Base-by-base conservation (phyloP, 2,113 vertebrate genomes). In the Labeo rohita region DNA sequence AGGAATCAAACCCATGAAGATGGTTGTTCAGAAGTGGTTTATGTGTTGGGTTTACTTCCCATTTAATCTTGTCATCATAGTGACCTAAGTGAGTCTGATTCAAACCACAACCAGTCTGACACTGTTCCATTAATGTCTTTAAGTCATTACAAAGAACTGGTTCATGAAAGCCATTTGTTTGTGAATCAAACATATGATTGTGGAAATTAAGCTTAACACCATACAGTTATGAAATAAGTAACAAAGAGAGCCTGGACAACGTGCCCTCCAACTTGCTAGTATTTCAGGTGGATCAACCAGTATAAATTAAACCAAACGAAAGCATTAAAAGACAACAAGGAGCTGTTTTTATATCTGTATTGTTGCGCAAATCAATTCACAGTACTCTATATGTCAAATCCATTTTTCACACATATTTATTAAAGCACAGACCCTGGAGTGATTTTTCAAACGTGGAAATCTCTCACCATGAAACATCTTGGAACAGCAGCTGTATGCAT, bases 301-400 rank as follows among this genome's bases (percentile, higher is more conserved):
- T 49, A 49, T n/a, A 47, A 23, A 74, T 74, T 43, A 74, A 74
- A 74, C 72, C 21, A 74, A 74, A 49, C n/a, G 21, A 74, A 74
- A 75, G 23, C 45, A 75, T 49, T 15, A 75, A 75, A 74, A 49
- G 4, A 47, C 72, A 72, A 47, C 2, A 50, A 75, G 43, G 12
- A 75, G 45, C 21, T 75, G 72, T 75, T 49, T 75, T 49, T 75
- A 75, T 75, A 23, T 75, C 43, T 49, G 43, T 15, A 75, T 49
- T 74, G 45, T 49, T 50, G 21, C 49, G 72, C 45, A 75, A 75
- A 75, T 50, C 18, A 45, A 74, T 74, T 21, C 39, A 39, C 16
- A 72, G 39, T 45, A 72, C 8, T 72, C 18, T 10, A 45, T 72
- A 72, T 72, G 68, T 45, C 68, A 45, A 45, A 45, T 45, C 39